Conservation (phyloP, 2,888 invertebrate species). For the Steromphala cineraria region DNA sequence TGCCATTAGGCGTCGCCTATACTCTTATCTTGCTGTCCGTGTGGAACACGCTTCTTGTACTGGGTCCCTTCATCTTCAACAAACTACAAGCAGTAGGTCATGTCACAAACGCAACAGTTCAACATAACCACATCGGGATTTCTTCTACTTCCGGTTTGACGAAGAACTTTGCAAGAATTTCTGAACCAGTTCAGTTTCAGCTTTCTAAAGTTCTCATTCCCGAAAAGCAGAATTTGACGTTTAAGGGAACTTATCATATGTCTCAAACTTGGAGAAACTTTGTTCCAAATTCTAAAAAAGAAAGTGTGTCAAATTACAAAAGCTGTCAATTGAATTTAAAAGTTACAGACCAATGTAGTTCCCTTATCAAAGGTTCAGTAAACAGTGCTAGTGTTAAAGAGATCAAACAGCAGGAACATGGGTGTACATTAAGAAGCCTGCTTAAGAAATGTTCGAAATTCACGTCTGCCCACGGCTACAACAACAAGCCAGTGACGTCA, state of each 20-base stretch:
- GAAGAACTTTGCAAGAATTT: no score
- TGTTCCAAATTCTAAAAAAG: no score
- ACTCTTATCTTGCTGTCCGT: neutral
- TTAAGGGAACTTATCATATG: no score
- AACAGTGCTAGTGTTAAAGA: no score
- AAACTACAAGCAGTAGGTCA: neutral
- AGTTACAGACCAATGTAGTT: neutral
- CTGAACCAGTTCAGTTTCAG: no score
- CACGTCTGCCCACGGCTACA: conserved; percentile 40
- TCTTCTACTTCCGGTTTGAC: no score
- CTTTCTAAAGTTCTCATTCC: no score
- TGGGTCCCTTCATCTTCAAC: neutral
- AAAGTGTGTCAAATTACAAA: neutral
- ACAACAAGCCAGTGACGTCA: conserved; percentile 31
- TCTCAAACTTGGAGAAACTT: no score
- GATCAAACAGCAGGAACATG: neutral
- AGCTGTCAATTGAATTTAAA: neutral
- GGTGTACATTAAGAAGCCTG: conserved; percentile 32
- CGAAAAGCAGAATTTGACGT: no score
- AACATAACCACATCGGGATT: no score
- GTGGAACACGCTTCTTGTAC: neutral
- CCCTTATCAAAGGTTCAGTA: neutral
- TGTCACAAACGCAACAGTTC: no score
- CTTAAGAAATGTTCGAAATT: conserved; percentile 36
- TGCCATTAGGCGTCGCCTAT: neutral